These are phyloP conservation scores for Rattus norvegicus DNA, from an alignment of 2,113 vertebrate genomes.

Conservation along the genomic window DNA sequence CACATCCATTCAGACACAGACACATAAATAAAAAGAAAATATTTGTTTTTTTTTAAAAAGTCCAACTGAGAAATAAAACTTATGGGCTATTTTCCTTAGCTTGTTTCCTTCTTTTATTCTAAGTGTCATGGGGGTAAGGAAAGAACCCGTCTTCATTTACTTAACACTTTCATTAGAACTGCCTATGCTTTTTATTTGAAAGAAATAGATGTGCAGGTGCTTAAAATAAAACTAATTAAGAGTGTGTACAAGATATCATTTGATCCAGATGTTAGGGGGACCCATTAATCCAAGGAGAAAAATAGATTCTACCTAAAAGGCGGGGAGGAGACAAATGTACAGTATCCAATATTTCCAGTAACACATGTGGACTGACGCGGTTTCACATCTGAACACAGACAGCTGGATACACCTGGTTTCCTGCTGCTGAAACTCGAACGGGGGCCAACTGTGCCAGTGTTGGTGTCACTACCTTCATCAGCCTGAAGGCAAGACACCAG, in stretches of 20 bases:
- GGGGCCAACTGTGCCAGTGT: background rate
- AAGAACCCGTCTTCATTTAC: background rate
- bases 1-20: background rate
- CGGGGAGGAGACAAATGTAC: background rate
- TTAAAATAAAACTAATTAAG: background rate
- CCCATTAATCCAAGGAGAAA: conserved; percentile 7
- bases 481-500: background rate
- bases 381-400: background rate
- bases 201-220: background rate
- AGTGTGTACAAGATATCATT: background rate
- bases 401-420: background rate
- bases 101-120: background rate
- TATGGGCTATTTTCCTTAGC: background rate
- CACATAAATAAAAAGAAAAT: background rate
- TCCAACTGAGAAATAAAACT: background rate
- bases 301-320: background rate
- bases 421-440: background rate
- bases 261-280: background rate
- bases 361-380: background rate
- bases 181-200: background rate
- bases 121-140: background rate
- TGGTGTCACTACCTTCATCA: background rate
- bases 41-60: background rate
- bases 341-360: background rate
- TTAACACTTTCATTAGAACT: background rate